These are phyloP conservation scores for Saccostrea glomerata DNA, from an alignment of 1,140 invertebrate genomes.

Conservation along the genomic window DNA sequence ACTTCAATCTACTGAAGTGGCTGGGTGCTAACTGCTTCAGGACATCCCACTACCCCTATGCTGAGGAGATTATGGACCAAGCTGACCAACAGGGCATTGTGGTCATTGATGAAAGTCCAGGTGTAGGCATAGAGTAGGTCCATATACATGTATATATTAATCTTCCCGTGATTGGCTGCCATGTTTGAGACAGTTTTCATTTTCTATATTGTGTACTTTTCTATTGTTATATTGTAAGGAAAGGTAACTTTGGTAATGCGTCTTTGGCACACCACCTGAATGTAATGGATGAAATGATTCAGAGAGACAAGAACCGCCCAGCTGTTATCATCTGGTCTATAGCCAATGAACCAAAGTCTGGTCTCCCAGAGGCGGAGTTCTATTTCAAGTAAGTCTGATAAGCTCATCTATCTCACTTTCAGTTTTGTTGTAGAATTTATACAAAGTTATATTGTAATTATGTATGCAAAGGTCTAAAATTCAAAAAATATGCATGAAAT, in stretches of 20 bases:
- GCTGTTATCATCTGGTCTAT: conserved; percentile 98
- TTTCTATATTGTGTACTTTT: not conserved
- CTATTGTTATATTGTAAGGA: conserved; percentile 31
- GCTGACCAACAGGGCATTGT: conserved; percentile 96
- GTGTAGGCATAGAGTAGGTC: conserved; percentile 90
- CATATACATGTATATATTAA: conserved; percentile 69
- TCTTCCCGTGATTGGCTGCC: no score
- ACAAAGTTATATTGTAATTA: no score
- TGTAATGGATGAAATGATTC: conserved; percentile 90
- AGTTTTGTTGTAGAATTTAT: no score
- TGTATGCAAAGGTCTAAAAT: no score
- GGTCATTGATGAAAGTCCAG: conserved; percentile 97
- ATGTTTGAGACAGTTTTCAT: not conserved
- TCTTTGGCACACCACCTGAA: conserved; percentile 90
- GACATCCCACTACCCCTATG: conserved; percentile 99
- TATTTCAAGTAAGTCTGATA: conserved; percentile 87
- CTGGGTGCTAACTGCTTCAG: conserved; percentile 96
- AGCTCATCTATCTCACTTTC: no score
- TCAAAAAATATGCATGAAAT: no score
- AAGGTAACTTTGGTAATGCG: conserved; percentile 81
- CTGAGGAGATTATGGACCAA: conserved; percentile 97
- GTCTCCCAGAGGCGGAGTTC: conserved; percentile 83
- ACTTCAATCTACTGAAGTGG: conserved; percentile 97
- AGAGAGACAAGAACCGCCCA: conserved; percentile 95
- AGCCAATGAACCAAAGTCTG: conserved; percentile 93